Evolutionary conservation across 2,888 invertebrate species (phyloP).

Genomic region (Microctonus brassicae): DNA sequence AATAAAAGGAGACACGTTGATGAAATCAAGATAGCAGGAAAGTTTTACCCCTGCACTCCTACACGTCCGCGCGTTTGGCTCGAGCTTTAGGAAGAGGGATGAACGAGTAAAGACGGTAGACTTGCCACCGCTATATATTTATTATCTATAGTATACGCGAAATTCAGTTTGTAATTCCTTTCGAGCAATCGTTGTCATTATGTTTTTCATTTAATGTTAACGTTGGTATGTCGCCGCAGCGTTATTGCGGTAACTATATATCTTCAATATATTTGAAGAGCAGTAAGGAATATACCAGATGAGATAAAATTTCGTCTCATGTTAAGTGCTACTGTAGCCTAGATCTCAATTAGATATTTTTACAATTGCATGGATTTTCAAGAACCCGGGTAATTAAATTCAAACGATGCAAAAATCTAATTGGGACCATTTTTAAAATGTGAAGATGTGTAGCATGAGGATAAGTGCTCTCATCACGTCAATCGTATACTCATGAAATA

Average conservation of each 20-base stretch:
- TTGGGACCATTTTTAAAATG: background rate
- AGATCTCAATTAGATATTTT: constrained; percentile 32
- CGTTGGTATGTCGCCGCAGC: background rate
- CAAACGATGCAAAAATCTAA: background rate
- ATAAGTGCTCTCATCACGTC: background rate
- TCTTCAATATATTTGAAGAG: background rate
- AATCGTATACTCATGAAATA: background rate
- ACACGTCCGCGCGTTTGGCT: constrained; percentile 17
- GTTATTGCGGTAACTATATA: background rate
- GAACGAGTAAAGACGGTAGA: constrained; percentile 14
- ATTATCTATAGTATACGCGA: constrained; percentile 8
- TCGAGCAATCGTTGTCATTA: constrained; percentile 23
- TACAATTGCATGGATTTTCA: background rate
- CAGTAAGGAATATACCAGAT: background rate
- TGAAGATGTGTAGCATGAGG: background rate
- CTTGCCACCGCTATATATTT: constrained; percentile 3
- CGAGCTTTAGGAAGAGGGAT: constrained; percentile 11
- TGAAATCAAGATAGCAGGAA: constrained; percentile 66
- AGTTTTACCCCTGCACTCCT: constrained; percentile 52
- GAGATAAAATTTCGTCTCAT: background rate
- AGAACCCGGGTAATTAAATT: background rate
- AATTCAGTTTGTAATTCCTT: constrained; percentile 24
- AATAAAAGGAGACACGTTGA: constrained; percentile 68
- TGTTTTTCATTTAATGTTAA: background rate
- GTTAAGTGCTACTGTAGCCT: background rate